These are phyloP conservation scores for Acleris emargana DNA, from an alignment of 2,888 invertebrate genomes.

Conservation along the genomic window DNA sequence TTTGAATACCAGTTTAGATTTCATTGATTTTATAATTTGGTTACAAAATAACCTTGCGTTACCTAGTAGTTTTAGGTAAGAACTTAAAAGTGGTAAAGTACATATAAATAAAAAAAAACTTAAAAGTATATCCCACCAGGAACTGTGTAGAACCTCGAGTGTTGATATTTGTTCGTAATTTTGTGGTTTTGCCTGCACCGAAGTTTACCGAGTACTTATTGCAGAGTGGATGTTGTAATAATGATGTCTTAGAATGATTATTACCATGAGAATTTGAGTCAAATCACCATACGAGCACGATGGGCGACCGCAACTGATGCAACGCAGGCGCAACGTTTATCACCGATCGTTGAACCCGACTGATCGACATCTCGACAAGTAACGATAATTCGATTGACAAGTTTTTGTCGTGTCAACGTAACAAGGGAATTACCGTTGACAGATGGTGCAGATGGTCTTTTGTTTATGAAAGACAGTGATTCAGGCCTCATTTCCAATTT, in stretches of 20 bases:
- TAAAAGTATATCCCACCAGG: neutral
- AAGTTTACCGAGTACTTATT: conserved; percentile 16
- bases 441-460: neutral
- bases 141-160: neutral
- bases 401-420: conserved; percentile 32
- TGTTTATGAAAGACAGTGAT: no score
- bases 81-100: no score
- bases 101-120: neutral
- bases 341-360: conserved; percentile 60
- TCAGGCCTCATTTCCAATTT: no score
- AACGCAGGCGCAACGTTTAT: conserved; percentile 67
- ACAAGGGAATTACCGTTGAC: conserved; percentile 12
- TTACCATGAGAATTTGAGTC: conserved; percentile 36
- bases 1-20: conserved; percentile 25
- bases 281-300: conserved; percentile 38
- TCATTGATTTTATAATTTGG: conserved; percentile 20
- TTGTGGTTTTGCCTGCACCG: conserved; percentile 19
- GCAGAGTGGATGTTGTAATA: conserved; percentile 34
- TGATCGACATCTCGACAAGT: conserved; percentile 62
- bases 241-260: conserved; percentile 33
- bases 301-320: conserved; percentile 39
- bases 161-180: conserved; percentile 27
- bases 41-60: conserved; percentile 27
- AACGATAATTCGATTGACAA: conserved; percentile 54
- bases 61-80: no score